phyloP scores from a whole-genome alignment of 1,140 invertebrate genomes.

The Dufourea novaeangliae region DNA sequence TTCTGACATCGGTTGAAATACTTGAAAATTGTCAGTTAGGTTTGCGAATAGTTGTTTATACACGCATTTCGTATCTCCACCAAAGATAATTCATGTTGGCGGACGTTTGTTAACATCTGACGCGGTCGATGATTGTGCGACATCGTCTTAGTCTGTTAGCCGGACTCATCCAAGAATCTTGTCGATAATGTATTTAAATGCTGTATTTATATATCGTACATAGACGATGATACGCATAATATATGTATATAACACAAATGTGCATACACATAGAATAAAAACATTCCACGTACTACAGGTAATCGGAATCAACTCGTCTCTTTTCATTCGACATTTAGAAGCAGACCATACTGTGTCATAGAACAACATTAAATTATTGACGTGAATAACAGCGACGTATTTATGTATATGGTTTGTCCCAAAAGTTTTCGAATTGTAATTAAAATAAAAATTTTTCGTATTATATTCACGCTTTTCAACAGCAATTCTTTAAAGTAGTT shows the following conservation, averaged over 20 bases:
- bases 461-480: no score
- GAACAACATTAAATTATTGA: background rate
- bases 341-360: background rate
- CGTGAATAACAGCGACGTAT: background rate
- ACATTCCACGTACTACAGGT: slow-evolving; percentile 69
- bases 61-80: background rate
- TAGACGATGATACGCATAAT: slow-evolving; percentile 53
- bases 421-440: no score
- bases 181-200: slow-evolving; percentile 67
- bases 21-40: background rate
- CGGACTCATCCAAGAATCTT: slow-evolving; percentile 15
- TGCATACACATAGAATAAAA: slow-evolving; percentile 66
- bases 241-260: slow-evolving; percentile 63
- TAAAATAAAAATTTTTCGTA: no score
- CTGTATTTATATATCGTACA: slow-evolving; percentile 68
- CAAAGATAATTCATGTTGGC: slow-evolving; percentile 2
- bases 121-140: background rate
- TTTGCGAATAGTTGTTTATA: background rate
- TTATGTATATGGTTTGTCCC: no score
- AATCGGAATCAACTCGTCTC: slow-evolving; percentile 10
- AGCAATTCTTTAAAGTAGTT: background rate
- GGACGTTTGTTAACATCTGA: slow-evolving; percentile 1
- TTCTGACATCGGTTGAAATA: background rate
- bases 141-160: background rate
- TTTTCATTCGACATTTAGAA: slow-evolving; percentile 2